Base-by-base conservation (phyloP, 2,113 vertebrate genomes). In the Salvator merianae region DNA sequence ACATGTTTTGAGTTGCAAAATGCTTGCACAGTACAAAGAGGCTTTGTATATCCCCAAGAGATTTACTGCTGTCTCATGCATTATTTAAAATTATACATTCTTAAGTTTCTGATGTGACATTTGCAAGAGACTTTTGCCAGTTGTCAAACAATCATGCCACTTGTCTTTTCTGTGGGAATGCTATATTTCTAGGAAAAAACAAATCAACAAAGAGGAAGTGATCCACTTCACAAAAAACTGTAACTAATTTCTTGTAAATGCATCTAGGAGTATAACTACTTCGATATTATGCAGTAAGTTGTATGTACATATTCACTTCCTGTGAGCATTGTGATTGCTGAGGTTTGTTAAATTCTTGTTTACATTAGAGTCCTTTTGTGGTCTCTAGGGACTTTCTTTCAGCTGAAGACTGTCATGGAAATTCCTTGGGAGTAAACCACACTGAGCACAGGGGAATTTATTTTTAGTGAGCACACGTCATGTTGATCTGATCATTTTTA, bases 11-110 rank as follows among this genome's bases (percentile, higher is more conserved):
- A 91, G 86, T 79, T 71, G 83, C 0, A 1, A 32, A 89, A 65
- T 78, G 53, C 86, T 92, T 88, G 87, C 90, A 89, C 77, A 53
- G 0, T 90, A 88, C 73, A 76, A 85, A 86, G 38, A 79, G 81
- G 87, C 84, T 88, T 79, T 91, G 82, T 96, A 93, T 96, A 86
- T 85, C 18, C 71, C 83, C 38, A 72, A 69, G 59, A 88, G 72
- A 84, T 89, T 94, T 91, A 90, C 5, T 95, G 93, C 93, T 95
- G 86, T 88, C 84, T 95, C 94, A 90, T 92, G 82, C 87, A 88
- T 94, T 94, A 94, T 81, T 87, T 87, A 86, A 91, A 94, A 90
- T 91, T 20, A 84, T 84, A 55, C 83, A 88, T 93, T 91, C 87
- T 77, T 79, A 63, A 50, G 87, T 43, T 81, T 90, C 87, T 79